Conservation (phyloP, 2,797 vertebrate genomes). For the Oceanodroma leucorhoa region DNA sequence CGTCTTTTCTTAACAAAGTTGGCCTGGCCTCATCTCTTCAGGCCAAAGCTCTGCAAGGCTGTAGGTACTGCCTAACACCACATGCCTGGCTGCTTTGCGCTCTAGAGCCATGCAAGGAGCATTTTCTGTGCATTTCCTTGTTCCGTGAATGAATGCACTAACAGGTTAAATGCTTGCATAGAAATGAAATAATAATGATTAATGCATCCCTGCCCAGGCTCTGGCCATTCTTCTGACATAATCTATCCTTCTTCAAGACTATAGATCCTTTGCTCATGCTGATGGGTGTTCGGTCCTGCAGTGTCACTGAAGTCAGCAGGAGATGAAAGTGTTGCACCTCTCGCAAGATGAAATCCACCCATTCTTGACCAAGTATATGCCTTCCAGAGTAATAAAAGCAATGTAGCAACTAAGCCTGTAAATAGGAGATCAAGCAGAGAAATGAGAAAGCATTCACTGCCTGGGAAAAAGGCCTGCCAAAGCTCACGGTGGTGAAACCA, state of each 20-base stretch:
- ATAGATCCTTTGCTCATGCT: background rate
- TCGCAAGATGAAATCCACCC: background rate
- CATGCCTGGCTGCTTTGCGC: background rate
- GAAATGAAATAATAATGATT: background rate
- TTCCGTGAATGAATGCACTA: background rate
- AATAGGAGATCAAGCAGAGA: constrained; percentile 19
- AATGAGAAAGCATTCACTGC: constrained; percentile 14
- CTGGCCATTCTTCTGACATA: background rate
- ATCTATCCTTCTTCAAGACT: background rate
- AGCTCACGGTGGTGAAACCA: constrained; percentile 46
- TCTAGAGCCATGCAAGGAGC: background rate
- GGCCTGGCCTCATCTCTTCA: background rate
- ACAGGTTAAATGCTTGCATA: constrained; percentile 8
- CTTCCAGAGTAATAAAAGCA: constrained; percentile 5
- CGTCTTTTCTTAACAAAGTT: background rate
- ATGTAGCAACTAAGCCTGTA: background rate
- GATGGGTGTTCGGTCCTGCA: background rate
- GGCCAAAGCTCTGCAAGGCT: background rate
- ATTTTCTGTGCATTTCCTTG: constrained; percentile 1
- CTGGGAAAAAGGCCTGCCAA: constrained; percentile 35
- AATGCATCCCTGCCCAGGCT: background rate
- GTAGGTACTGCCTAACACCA: background rate
- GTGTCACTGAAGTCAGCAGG: background rate
- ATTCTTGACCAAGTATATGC: background rate
- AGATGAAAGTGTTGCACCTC: background rate